A percentile compares a stretch with the other conserved stretches of the same genome.
phyloP scores from a whole-genome alignment of 2,888 invertebrate species.

The Bursaphelenchus okinawaensis region DNA sequence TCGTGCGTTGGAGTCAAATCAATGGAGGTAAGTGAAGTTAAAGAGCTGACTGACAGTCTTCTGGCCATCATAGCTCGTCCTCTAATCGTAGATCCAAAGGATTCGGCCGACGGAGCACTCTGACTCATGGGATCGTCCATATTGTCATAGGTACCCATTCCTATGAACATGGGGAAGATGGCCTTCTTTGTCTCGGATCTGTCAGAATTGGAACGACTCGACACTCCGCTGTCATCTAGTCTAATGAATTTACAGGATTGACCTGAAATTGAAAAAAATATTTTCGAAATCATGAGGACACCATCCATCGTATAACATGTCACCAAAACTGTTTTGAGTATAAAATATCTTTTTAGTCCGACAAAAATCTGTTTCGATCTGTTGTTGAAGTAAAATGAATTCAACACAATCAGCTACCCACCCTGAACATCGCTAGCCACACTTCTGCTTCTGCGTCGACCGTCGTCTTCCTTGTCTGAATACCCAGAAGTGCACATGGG shows the following conservation, averaged over 20 bases:
- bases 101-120: conserved; percentile 5
- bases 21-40: conserved; percentile 51
- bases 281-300: background rate
- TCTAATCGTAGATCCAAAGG: conserved; percentile 23
- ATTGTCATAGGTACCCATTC: conserved; percentile 29
- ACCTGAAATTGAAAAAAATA: conserved; percentile 16
- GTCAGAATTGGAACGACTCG: conserved; percentile 11
- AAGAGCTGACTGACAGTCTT: conserved; percentile 47
- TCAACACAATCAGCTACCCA: background rate
- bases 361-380: background rate
- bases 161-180: conserved; percentile 54
- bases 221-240: conserved; percentile 27
- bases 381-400: too few relatives aligned
- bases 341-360: background rate
- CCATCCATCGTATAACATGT: too few relatives aligned
- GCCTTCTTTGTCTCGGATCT: conserved; percentile 25
- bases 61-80: conserved; percentile 41
- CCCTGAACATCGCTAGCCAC: conserved; percentile 2
- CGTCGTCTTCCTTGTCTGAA: conserved; percentile 22
- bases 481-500: conserved; percentile 25
- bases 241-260: conserved; percentile 40
- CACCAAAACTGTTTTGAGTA: too few relatives aligned
- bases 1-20: conserved; percentile 36
- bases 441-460: conserved; percentile 9
- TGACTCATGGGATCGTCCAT: conserved; percentile 22